A percentile compares a stretch with the other conserved stretches of the same genome.
phyloP scores from a whole-genome alignment of 1,140 invertebrate genomes.

The Drosophila trapezifrons region DNA sequence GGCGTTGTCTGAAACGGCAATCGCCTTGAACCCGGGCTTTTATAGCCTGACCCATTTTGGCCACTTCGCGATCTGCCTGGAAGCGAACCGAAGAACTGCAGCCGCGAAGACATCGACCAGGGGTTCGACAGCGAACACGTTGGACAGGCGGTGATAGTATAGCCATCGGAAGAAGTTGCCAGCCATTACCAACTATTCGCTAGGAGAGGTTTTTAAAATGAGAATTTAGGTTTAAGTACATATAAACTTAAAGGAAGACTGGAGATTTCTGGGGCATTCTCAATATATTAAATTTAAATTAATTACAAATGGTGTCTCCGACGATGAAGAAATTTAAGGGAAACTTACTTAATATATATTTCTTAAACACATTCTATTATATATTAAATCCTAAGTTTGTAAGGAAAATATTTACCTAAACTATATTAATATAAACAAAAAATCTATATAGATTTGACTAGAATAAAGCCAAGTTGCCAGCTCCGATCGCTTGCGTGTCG shows the following conservation, averaged over 20 bases:
- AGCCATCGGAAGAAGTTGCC: not conserved
- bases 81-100: conserved; percentile 67
- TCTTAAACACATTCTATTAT: no score
- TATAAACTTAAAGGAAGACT: no score
- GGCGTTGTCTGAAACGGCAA: conserved; percentile 79
- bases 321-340: no score
- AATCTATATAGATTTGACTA: no score
- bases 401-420: no score
- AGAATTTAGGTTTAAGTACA: no score
- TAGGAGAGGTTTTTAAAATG: no score
- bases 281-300: no score
- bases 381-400: no score
- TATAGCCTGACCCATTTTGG: conserved; percentile 86
- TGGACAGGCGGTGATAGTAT: conserved; percentile 5
- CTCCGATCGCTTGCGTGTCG: conserved; percentile 12
- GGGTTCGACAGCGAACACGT: conserved; percentile 47
- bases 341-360: no score
- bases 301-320: not conserved
- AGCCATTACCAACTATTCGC: not conserved
- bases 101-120: conserved; percentile 2
- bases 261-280: not conserved
- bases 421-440: no score
- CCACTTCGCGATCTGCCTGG: conserved; percentile 43
- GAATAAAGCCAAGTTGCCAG: not conserved
- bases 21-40: conserved; percentile 86